Conservation (phyloP, 2,888 invertebrate species). For the Acrobasis suavella region DNA sequence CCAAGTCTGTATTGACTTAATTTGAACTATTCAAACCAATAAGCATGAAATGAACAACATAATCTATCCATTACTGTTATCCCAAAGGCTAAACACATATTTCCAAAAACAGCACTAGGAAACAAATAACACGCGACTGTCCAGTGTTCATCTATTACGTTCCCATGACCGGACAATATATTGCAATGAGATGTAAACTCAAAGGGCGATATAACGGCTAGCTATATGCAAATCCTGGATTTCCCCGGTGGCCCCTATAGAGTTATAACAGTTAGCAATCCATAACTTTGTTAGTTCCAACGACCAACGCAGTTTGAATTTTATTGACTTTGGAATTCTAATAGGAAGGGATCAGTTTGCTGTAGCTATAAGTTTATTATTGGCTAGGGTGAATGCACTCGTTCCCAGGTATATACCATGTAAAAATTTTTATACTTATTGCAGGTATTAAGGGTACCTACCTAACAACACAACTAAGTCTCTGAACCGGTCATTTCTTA, state of each 20-base stretch:
- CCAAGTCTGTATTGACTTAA: no score
- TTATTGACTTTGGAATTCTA: constrained; percentile 8
- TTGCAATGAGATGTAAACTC: constrained; percentile 77
- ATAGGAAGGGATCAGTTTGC: not conserved
- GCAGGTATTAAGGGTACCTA: no score
- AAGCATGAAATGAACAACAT: no score
- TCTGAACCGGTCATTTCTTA: no score
- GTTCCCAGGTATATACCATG: no score
- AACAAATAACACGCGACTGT: constrained; percentile 27
- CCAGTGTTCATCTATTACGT: constrained; percentile 35
- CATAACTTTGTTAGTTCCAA: constrained; percentile 16
- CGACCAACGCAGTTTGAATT: constrained; percentile 11
- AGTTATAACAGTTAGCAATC: constrained; percentile 45
- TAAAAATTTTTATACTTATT: no score
- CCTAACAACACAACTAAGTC: no score
- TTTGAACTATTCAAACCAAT: no score
- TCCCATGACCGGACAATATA: constrained; percentile 74
- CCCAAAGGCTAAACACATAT: not conserved
- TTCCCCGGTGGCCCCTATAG: constrained; percentile 71
- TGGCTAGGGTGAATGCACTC: no score
- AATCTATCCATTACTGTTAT: not conserved
- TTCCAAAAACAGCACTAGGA: not conserved
- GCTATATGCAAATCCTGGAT: constrained; percentile 68
- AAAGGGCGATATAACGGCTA: constrained; percentile 58
- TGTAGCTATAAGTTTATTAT: no score